Percentiles rank a stretch among this genome's conserved stretches.
These are phyloP conservation scores for Lasioglossum baleicum DNA, from an alignment of 1,140 invertebrate species.

Conservation along the genomic window DNA sequence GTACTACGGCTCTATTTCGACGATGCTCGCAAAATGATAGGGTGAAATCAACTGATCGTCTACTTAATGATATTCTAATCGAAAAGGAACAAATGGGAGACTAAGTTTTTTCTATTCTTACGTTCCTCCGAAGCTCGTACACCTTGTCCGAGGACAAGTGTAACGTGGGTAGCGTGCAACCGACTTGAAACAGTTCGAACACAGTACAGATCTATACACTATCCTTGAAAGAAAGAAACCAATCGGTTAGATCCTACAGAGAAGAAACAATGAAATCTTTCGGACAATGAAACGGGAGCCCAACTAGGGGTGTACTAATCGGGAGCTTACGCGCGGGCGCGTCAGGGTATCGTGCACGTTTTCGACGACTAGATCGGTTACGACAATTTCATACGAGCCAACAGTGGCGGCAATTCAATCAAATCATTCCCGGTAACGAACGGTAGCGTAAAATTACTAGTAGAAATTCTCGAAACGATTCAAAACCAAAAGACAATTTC, in stretches of 20 bases:
- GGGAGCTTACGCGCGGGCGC: background rate
- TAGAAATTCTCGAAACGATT: too few relatives aligned
- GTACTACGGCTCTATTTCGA: background rate
- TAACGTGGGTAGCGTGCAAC: slow-evolving; percentile 8
- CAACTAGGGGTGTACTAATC: background rate
- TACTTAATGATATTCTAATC: background rate
- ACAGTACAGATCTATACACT: background rate
- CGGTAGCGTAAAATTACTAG: background rate
- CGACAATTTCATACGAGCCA: background rate
- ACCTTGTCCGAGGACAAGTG: background rate
- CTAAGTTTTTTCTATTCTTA: slow-evolving; percentile 2
- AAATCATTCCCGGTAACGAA: background rate
- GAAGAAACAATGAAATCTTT: background rate
- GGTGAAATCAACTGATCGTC: background rate
- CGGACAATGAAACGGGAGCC: background rate
- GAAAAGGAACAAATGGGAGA: background rate
- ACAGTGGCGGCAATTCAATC: background rate
- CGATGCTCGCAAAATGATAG: slow-evolving; percentile 11
- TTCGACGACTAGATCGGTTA: background rate
- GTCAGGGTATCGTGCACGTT: slow-evolving; percentile 26
- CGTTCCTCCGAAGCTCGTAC: background rate
- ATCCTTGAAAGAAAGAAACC: background rate
- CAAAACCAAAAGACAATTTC: too few relatives aligned
- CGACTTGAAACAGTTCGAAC: background rate
- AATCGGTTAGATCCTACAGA: background rate